Conservation (phyloP, 2,113 vertebrate genomes). For the Columba livia region DNA sequence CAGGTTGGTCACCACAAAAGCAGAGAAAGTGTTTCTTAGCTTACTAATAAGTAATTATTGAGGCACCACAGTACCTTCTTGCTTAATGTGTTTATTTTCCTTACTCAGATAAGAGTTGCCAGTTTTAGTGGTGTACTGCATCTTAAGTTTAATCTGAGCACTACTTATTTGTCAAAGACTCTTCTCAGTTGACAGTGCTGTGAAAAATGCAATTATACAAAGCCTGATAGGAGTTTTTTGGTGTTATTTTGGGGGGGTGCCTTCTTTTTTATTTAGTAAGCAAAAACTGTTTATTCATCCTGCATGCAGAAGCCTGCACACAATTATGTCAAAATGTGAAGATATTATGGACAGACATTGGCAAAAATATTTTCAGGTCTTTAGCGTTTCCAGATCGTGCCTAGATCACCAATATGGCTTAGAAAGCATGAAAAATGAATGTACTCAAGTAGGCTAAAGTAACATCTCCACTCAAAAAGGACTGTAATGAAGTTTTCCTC, state of each 20-base stretch:
- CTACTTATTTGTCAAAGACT: not conserved
- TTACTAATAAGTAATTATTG: not conserved
- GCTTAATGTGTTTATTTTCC: not conserved
- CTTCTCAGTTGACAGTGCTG: not conserved
- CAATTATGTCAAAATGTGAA: not conserved
- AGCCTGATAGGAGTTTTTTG: not conserved
- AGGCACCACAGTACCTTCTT: not conserved
- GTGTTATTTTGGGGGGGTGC: too few relatives aligned
- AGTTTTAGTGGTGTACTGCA: not conserved
- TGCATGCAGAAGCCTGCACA: not conserved
- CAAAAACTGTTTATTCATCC: not conserved
- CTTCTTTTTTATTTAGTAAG: not conserved
- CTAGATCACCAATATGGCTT: not conserved
- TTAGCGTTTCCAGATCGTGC: not conserved
- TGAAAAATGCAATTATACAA: conserved; percentile 36
- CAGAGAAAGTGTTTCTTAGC: not conserved
- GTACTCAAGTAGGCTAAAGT: not conserved
- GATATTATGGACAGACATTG: not conserved
- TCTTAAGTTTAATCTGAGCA: not conserved
- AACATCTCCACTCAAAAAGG: not conserved
- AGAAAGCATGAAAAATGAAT: not conserved
- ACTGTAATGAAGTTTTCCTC: not conserved
- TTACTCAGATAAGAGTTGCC: not conserved
- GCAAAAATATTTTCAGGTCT: not conserved
- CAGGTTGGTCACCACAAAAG: not conserved